These are phyloP conservation scores for Ctenomys sociabilis DNA, from an alignment of 2,113 vertebrate species.

Conservation along the genomic window DNA sequence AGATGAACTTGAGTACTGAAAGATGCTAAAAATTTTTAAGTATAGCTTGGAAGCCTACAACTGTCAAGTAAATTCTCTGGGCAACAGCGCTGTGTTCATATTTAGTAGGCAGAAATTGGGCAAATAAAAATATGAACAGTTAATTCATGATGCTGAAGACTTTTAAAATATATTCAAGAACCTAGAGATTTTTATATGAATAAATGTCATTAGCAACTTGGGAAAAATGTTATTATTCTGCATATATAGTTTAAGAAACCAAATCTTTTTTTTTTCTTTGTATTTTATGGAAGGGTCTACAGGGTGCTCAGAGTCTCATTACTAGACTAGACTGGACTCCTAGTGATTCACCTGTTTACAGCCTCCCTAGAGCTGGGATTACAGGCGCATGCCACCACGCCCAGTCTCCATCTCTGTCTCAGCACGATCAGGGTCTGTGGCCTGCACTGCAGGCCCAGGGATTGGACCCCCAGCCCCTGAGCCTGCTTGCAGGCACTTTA, in stretches of 20 bases:
- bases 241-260: not conserved
- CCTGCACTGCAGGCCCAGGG: too few relatives aligned
- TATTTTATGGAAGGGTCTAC: too few relatives aligned
- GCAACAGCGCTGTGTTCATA: not conserved
- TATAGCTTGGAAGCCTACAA: not conserved
- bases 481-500: too few relatives aligned
- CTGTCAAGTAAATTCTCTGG: not conserved
- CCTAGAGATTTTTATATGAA: not conserved
- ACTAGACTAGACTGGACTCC: too few relatives aligned
- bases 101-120: not conserved
- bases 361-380: too few relatives aligned
- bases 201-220: not conserved
- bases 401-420: too few relatives aligned
- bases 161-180: not conserved
- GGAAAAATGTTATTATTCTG: not conserved
- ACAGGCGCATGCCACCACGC: too few relatives aligned
- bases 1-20: not conserved
- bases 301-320: too few relatives aligned
- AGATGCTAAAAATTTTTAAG: not conserved
- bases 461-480: too few relatives aligned
- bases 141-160: accelerated
- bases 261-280: not conserved
- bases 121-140: not conserved
- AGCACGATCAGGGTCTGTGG: too few relatives aligned
- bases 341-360: too few relatives aligned